A percentile compares a stretch with the other conserved stretches of the same genome.
Conservation (phyloP, 2,888 invertebrate genomes). For the Disparrhopalites patrizii region DNA sequence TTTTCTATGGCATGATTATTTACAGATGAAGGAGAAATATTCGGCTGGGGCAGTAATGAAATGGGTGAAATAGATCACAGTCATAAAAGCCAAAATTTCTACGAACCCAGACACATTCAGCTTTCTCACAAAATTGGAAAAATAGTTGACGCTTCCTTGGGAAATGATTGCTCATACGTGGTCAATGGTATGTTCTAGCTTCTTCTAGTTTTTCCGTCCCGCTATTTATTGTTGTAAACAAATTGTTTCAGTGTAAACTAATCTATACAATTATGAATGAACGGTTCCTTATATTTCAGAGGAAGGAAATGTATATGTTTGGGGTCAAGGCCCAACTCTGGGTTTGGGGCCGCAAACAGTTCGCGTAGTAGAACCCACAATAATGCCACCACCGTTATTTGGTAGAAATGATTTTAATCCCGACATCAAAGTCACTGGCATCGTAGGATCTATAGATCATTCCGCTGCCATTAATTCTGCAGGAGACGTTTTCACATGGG, state of each 20-base stretch:
- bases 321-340: conserved; percentile 86
- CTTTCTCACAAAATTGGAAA: conserved; percentile 66
- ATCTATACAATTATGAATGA: neutral
- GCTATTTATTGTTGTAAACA: too few relatives aligned
- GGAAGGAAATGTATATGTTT: conserved; percentile 77
- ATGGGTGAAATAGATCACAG: conserved; percentile 72
- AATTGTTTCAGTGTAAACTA: neutral
- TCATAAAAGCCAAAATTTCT: conserved; percentile 60
- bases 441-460: conserved; percentile 70
- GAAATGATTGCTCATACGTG: conserved; percentile 80
- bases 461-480: conserved; percentile 75
- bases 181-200: conserved; percentile 64
- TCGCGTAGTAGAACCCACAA: conserved; percentile 62
- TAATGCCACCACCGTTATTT: conserved; percentile 75
- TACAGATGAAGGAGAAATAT: conserved; percentile 83
- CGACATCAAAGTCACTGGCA: conserved; percentile 61
- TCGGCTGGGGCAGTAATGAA: conserved; percentile 97
- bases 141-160: conserved; percentile 74
- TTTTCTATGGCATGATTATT: too few relatives aligned
- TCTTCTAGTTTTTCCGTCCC: neutral
- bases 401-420: conserved; percentile 79
- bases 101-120: conserved; percentile 63
- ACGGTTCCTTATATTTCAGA: conserved; percentile 57
- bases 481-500: conserved; percentile 89
- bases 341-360: conserved; percentile 80